A percentile compares a stretch with the other conserved stretches of the same genome.
phyloP scores from a whole-genome alignment of 2,797 vertebrate species.

The Lithobates sylvaticus region DNA sequence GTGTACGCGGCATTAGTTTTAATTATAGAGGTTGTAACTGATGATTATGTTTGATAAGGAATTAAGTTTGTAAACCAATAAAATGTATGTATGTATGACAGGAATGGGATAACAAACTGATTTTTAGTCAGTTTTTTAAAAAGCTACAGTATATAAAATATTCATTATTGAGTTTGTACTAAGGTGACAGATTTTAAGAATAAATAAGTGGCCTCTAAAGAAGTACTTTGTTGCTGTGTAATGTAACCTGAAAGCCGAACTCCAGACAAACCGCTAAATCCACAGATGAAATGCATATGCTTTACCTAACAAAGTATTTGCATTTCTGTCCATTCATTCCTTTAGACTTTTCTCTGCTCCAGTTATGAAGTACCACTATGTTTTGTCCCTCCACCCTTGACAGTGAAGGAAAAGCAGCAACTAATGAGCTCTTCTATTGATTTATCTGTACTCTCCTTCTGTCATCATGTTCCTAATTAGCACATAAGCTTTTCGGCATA shows the following conservation, averaged over 20 bases:
- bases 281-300: too few relatives aligned
- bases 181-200: not conserved
- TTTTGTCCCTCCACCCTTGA: too few relatives aligned
- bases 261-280: too few relatives aligned
- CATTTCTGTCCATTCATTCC: too few relatives aligned
- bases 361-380: too few relatives aligned
- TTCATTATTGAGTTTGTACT: not conserved
- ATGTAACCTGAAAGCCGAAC: not conserved
- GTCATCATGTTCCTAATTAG: too few relatives aligned
- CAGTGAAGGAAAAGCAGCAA: too few relatives aligned
- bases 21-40: not conserved
- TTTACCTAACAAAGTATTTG: too few relatives aligned
- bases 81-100: slow-evolving; percentile 10
- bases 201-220: not conserved
- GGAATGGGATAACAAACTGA: not conserved
- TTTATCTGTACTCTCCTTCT: too few relatives aligned
- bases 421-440: too few relatives aligned
- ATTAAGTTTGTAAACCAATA: not conserved
- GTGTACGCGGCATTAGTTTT: not conserved
- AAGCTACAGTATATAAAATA: not conserved
- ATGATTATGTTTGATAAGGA: slow-evolving; percentile 12
- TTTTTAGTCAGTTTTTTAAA: slow-evolving; percentile 29
- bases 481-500: too few relatives aligned
- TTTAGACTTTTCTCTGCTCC: too few relatives aligned
- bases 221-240: not conserved